Percentiles rank a stretch among this genome's conserved stretches.
Conservation (phyloP, 2,113 vertebrate genomes). For the Trinectes maculatus region DNA sequence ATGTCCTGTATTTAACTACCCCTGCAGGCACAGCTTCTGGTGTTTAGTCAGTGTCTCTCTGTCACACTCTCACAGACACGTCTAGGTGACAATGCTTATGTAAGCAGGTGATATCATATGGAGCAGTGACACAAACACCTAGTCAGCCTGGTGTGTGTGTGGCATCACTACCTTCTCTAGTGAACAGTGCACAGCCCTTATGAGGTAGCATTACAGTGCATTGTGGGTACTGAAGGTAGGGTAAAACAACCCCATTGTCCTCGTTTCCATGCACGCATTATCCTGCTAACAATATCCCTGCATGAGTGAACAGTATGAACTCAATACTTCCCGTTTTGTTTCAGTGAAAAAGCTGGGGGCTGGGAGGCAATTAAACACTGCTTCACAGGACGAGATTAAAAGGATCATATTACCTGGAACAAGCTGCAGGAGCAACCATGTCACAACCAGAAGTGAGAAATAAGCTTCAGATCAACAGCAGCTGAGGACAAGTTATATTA, state of each 20-base stretch:
- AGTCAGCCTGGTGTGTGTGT: conserved; percentile 12
- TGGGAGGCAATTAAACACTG: conserved; percentile 62
- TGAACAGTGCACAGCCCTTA: conserved; percentile 8
- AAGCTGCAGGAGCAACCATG: conserved; percentile 31
- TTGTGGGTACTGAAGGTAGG: conserved; percentile 18
- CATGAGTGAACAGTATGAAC: conserved; percentile 48
- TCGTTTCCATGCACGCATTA: conserved; percentile 54
- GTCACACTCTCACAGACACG: not conserved
- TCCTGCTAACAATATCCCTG: conserved; percentile 38
- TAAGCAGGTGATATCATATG: conserved; percentile 36
- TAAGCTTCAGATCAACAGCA: conserved; percentile 16
- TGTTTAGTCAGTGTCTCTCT: not conserved
- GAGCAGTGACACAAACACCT: conserved; percentile 20
- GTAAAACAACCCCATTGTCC: conserved; percentile 63
- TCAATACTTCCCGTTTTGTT: conserved; percentile 63
- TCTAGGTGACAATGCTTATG: conserved; percentile 28
- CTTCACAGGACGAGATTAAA: conserved; percentile 58
- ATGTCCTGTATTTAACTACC: conserved; percentile 28
- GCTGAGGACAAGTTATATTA: not conserved
- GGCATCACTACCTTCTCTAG: conserved; percentile 1
- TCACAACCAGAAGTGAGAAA: conserved; percentile 40
- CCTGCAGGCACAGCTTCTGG: not conserved
- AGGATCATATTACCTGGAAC: conserved; percentile 61
- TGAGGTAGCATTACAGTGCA: conserved; percentile 36
- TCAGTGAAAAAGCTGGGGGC: conserved; percentile 33